Evolutionary conservation across 2,888 invertebrate genomes (phyloP), one percentile per base, ranked within the genome.

Genomic region (Cheiracanthium punctorium): DNA sequence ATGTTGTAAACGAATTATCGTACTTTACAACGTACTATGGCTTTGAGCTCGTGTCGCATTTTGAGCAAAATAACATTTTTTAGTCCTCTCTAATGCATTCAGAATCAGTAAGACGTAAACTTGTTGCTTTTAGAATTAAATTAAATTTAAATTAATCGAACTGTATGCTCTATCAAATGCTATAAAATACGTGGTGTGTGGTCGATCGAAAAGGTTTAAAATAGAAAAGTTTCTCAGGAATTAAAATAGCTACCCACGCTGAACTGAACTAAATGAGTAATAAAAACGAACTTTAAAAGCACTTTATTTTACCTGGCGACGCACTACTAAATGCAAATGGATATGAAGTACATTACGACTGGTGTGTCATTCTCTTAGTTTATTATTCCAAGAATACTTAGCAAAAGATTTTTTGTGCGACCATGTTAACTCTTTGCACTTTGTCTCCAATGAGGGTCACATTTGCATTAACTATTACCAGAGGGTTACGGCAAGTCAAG

Each of bases 341-440:
- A 58, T 58, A 58, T 58, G 24, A 24, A 58, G 58, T 12, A 58
- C 58, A 24, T 10, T 24, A 58, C 33, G 67, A 67, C 43, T 41
- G 48, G 43, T 71, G 71, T 79, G 80, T 65, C 72, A 80, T 24
- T 65, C 72, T 72, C 74, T 72, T 72, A 52, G 52, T 74, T 81
- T 74, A 67, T 32, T 33, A 82, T 75, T 43, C 67, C 4, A 69
- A 81, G 75, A 58, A 37, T 75, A n/a, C 74, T 82, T 52, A 20
- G 73, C 32, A 28, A 58, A 33, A 71, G 28, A 37, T 58, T 30
- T 80, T 73, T 67, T 37, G 30, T 37, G 28, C 32, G 69, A 81
- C 33, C 48, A 65, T 72, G 64, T 58, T 65, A 72, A 65, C 80
- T 24, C 65, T 80, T 65, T 41, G 29, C 67, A n/a, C 81, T 48